These are phyloP conservation scores for Psococerastis gibbosa DNA, from an alignment of 2,888 invertebrate genomes.

Conservation along the genomic window DNA sequence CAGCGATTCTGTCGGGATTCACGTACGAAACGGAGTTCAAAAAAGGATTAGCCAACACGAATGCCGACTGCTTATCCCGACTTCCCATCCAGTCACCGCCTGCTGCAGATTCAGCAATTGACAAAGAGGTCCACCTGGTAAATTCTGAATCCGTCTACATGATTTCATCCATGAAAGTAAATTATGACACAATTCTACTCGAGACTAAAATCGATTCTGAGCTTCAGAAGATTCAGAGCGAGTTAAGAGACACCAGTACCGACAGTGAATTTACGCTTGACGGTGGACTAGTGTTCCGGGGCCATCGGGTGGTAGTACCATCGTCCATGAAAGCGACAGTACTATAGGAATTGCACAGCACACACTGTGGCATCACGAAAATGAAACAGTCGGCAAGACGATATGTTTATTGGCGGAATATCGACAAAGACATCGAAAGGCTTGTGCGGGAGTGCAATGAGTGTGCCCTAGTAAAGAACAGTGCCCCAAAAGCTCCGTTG, in stretches of 20 bases:
- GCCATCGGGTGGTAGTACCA: slow-evolving; percentile 15
- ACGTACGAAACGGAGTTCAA: slow-evolving; percentile 14
- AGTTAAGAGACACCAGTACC: background rate
- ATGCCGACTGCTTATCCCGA: slow-evolving; percentile 16
- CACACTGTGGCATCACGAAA: no score
- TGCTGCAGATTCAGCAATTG: background rate
- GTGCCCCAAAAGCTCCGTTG: slow-evolving; percentile 17
- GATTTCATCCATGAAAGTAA: background rate
- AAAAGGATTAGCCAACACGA: no score
- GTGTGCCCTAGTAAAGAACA: slow-evolving; percentile 17
- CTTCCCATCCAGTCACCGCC: background rate
- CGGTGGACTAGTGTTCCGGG: slow-evolving; percentile 11
- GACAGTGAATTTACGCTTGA: background rate
- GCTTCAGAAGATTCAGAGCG: background rate
- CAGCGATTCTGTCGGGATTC: slow-evolving; percentile 13
- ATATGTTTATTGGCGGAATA: no score
- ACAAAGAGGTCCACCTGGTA: no score
- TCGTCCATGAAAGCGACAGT: slow-evolving; percentile 12
- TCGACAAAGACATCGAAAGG: no score
- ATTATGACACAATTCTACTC: no score
- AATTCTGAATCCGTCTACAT: background rate
- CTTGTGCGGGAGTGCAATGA: slow-evolving; percentile 18
- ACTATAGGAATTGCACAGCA: slow-evolving; percentile 19
- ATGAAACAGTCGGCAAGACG: no score
- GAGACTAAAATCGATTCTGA: background rate